Conservation (phyloP, 2,113 vertebrate genomes). For the Sinocyclocheilus maitianheensis region DNA sequence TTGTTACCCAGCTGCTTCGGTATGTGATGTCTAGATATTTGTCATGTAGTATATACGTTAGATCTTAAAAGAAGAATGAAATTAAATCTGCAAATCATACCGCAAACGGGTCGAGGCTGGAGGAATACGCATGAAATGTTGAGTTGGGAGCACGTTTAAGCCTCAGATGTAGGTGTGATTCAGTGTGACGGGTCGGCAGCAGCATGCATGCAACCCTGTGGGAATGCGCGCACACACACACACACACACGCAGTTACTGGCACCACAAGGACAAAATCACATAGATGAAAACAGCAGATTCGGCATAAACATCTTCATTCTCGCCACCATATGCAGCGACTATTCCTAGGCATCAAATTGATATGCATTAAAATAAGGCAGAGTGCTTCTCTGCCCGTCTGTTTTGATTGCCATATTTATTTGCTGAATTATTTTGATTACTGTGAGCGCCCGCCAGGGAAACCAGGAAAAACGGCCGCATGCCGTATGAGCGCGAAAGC, state of each 20-base stretch:
- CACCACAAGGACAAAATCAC: slow-evolving; percentile 60
- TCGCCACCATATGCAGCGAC: slow-evolving; percentile 26
- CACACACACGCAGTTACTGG: slow-evolving; percentile 50
- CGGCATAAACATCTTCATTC: slow-evolving; percentile 52
- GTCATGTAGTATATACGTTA: not conserved
- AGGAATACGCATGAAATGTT: not conserved
- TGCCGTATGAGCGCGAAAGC: slow-evolving; percentile 29
- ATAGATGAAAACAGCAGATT: slow-evolving; percentile 60
- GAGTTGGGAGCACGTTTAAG: slow-evolving; percentile 28
- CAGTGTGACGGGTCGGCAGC: slow-evolving; percentile 56
- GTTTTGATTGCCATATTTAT: slow-evolving; percentile 62
- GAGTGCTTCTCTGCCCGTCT: slow-evolving; percentile 52
- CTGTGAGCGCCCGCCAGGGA: slow-evolving; percentile 47
- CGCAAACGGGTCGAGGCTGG: not conserved
- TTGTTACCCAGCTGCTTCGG: slow-evolving; percentile 5
- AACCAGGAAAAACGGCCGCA: slow-evolving; percentile 41
- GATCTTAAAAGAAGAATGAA: slow-evolving; percentile 17
- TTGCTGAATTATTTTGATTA: slow-evolving; percentile 61
- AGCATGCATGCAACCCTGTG: slow-evolving; percentile 62
- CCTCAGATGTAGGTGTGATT: slow-evolving; percentile 58
- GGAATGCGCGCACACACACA: slow-evolving; percentile 41
- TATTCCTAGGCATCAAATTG: slow-evolving; percentile 55
- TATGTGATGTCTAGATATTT: slow-evolving; percentile 34
- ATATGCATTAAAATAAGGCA: slow-evolving; percentile 57
- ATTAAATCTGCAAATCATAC: slow-evolving; percentile 30